phyloP scores from a whole-genome alignment of 2,797 vertebrate genomes.

The Lutjanus argentimaculatus region DNA sequence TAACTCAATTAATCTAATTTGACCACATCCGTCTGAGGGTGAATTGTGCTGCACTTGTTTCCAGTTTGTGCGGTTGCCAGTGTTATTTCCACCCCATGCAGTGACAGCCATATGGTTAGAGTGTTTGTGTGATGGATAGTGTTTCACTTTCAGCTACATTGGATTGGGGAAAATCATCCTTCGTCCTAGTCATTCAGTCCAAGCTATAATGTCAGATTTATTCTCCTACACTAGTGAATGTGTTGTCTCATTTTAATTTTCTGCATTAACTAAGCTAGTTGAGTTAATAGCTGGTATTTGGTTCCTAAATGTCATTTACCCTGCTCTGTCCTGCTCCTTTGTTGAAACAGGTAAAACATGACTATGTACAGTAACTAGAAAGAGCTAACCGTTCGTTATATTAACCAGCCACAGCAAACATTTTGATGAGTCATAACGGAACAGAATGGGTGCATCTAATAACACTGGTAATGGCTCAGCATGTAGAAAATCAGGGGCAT shows the following conservation, averaged over 20 bases:
- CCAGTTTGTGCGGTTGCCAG: constrained; percentile 38
- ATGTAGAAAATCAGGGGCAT: background rate
- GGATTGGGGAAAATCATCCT: constrained; percentile 6
- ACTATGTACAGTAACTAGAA: background rate
- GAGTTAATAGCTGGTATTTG: background rate
- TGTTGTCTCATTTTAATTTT: background rate
- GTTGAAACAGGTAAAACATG: background rate
- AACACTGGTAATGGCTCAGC: background rate
- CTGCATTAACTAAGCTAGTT: background rate
- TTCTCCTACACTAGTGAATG: background rate
- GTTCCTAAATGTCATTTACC: background rate
- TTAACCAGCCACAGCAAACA: background rate
- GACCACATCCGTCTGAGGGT: constrained; percentile 12
- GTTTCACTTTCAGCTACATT: constrained; percentile 29
- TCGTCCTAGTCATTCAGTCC: background rate
- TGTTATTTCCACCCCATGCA: constrained; percentile 45
- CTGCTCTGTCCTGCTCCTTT: background rate
- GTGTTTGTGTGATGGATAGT: constrained; percentile 50
- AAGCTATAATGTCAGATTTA: constrained; percentile 7
- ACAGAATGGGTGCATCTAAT: background rate
- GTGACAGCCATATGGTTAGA: constrained; percentile 61
- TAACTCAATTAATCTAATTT: constrained; percentile 20
- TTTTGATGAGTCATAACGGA: too few species aligned
- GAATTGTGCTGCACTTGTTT: constrained; percentile 19
- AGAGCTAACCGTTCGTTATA: background rate